phyloP scores from a whole-genome alignment of 2,888 invertebrate species.

The Amphipoea lucens region DNA sequence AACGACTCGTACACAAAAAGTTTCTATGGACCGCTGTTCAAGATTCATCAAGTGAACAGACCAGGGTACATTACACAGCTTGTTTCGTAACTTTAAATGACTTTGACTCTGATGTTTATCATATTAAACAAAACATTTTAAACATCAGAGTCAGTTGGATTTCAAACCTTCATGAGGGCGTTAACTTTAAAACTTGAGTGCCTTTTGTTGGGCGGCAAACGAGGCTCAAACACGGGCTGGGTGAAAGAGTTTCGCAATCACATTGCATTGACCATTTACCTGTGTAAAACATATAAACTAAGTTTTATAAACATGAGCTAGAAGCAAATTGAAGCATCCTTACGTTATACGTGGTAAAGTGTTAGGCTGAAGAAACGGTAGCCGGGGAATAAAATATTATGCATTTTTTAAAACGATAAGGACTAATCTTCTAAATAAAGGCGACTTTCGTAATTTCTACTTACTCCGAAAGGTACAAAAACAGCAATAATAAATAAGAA shows the following conservation, averaged over 20 bases:
- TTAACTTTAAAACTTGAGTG: slow-evolving; percentile 39
- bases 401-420: not conserved
- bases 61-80: too few relatives aligned
- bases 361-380: not conserved
- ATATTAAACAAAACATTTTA: too few relatives aligned
- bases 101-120: too few relatives aligned
- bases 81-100: too few relatives aligned
- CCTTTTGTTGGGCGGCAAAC: slow-evolving; percentile 28
- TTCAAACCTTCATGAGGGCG: slow-evolving; percentile 36
- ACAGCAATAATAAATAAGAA: too few relatives aligned
- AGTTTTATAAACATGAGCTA: slow-evolving; percentile 16
- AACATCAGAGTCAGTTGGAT: not conserved
- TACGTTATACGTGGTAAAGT: not conserved
- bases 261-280: slow-evolving; percentile 24
- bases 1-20: too few relatives aligned
- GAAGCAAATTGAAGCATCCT: not conserved
- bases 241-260: slow-evolving; percentile 37
- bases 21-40: too few relatives aligned
- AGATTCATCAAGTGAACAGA: too few relatives aligned
- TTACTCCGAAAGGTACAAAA: not conserved
- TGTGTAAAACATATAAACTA: slow-evolving; percentile 10
- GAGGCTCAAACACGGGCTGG: slow-evolving; percentile 34
- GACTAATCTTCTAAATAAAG: not conserved
- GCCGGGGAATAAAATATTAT: not conserved
- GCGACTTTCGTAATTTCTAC: not conserved